Percentiles rank a stretch among this genome's conserved stretches.
Evolutionary conservation across 1,140 invertebrate genomes (phyloP).

Genomic region (Glomeris maerens): DNA sequence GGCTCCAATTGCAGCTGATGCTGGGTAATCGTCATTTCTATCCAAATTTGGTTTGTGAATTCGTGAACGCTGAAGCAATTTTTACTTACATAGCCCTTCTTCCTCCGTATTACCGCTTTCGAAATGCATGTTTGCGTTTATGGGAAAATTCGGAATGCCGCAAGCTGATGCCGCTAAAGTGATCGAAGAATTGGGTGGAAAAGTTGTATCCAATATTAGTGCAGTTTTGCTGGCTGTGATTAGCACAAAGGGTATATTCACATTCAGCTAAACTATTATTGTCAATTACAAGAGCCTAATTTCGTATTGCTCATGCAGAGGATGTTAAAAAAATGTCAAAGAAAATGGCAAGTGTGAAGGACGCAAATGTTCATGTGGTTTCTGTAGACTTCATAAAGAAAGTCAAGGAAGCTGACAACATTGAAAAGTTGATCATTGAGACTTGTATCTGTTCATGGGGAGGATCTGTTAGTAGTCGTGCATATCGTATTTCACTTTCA

Average conservation of each 20-base stretch:
- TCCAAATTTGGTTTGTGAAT: conserved; percentile 7
- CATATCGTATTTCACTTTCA: no score
- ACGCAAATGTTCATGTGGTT: conserved; percentile 59
- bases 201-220: conserved; percentile 47
- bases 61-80: no score
- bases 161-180: no score
- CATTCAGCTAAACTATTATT: no score
- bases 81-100: no score
- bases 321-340: conserved; percentile 52
- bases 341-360: conserved; percentile 50
- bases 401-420: conserved; percentile 29
- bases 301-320: no score
- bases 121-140: no score
- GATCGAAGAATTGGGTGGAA: no score
- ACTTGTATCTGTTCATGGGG: conserved; percentile 69
- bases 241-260: no score
- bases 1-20: conserved; percentile 41
- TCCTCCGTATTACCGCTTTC: no score
- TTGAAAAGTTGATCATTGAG: conserved; percentile 44
- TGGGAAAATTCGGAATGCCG: no score
- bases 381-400: conserved; percentile 58
- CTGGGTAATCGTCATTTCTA: conserved; percentile 3
- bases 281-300: no score
- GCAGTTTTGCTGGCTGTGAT: conserved; percentile 57
- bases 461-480: conserved; percentile 46